Conservation (phyloP, 2,797 vertebrate genomes). For the Channallabes apus region DNA sequence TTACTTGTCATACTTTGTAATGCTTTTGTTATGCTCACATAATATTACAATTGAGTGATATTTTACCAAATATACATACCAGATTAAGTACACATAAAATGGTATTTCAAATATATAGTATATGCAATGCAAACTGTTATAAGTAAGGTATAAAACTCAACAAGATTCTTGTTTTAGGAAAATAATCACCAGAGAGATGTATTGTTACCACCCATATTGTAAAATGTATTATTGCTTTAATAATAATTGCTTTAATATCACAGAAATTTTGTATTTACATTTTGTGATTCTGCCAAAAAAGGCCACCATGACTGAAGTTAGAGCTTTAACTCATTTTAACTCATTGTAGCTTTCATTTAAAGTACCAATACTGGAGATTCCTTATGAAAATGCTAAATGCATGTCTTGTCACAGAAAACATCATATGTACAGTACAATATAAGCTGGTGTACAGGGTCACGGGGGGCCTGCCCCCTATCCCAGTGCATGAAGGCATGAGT, state of each 20-base stretch:
- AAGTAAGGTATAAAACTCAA: background rate
- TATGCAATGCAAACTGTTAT: background rate
- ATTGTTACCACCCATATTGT: background rate
- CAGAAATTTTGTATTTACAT: background rate
- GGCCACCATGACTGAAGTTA: background rate
- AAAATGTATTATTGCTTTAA: background rate
- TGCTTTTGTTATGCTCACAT: background rate
- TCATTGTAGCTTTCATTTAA: too few relatives aligned
- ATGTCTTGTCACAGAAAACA: background rate
- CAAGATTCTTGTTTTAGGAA: background rate
- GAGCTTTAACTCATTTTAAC: background rate
- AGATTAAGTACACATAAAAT: background rate
- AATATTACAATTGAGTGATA: background rate
- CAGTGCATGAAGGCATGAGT: too few relatives aligned
- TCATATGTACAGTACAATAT: background rate
- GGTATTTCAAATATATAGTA: background rate
- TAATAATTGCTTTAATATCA: background rate
- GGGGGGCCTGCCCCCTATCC: too few relatives aligned
- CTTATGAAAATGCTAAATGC: background rate
- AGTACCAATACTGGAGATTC: background rate
- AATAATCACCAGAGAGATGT: background rate
- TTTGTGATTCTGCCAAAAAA: background rate
- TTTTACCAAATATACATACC: background rate
- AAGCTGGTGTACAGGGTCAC: too few relatives aligned
- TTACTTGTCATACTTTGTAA: constrained; percentile 11